These are phyloP conservation scores for Limnephilus lunatus DNA, from an alignment of 2,888 invertebrate species.

Conservation along the genomic window DNA sequence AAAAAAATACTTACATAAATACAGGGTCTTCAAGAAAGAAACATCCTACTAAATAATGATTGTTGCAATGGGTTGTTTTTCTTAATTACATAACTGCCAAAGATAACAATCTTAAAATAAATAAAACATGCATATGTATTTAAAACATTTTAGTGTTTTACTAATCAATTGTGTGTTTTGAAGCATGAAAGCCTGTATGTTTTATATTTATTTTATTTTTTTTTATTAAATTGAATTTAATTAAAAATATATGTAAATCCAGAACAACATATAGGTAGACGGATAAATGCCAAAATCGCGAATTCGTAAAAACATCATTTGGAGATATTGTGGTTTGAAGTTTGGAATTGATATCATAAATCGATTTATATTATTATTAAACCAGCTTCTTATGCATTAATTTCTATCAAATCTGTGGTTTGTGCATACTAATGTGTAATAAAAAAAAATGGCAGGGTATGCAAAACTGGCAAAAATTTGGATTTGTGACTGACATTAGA, in stretches of 20 bases:
- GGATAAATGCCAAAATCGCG: no score
- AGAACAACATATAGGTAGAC: neutral
- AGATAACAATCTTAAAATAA: neutral
- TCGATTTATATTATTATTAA: no score
- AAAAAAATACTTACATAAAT: conserved; percentile 18
- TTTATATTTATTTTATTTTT: neutral
- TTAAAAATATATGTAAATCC: neutral
- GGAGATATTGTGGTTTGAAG: no score
- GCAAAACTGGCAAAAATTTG: no score
- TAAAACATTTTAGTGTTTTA: neutral
- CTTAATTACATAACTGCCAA: neutral
- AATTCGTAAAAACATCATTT: no score
- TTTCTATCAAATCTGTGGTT: no score
- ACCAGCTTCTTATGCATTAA: no score
- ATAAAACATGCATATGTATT: neutral
- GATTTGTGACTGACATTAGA: no score
- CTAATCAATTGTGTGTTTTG: neutral
- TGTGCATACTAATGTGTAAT: no score
- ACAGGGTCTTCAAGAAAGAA: conserved; percentile 26
- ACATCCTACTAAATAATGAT: neutral
- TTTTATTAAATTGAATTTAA: neutral
- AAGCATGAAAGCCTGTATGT: neutral
- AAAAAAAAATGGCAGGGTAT: no score
- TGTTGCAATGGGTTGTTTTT: neutral
- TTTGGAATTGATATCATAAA: no score